A percentile compares a stretch with the other conserved stretches of the same genome.
phyloP scores from a whole-genome alignment of 1,140 invertebrate species.

The Macrotrachela quadricornifera region DNA sequence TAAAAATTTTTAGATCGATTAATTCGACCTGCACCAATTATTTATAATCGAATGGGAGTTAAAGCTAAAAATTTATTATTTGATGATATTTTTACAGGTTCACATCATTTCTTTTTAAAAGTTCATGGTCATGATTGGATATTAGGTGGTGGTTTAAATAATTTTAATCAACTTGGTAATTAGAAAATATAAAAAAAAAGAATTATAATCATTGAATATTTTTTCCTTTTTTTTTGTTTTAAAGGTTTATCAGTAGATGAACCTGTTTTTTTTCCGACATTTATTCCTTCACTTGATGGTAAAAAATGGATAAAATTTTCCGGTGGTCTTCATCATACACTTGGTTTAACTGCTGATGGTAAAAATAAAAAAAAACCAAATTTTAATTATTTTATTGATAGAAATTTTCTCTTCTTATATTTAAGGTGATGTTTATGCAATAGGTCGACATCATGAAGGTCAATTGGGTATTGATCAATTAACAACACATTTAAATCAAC shows the following conservation, averaged over 20 bases:
- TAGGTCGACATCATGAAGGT: constrained; percentile 70
- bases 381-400: too few relatives aligned
- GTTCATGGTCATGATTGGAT: constrained; percentile 43
- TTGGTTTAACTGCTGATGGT: constrained; percentile 41
- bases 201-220: neutral
- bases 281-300: neutral
- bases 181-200: constrained; percentile 4
- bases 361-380: too few relatives aligned
- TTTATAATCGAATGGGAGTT: too few relatives aligned
- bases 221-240: too few relatives aligned
- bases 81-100: constrained; percentile 54
- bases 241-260: too few relatives aligned
- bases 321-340: constrained; percentile 52
- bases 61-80: constrained; percentile 18
- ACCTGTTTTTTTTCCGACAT: neutral
- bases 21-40: too few relatives aligned
- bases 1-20: too few relatives aligned
- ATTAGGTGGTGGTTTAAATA: constrained; percentile 72
- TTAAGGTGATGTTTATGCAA: constrained; percentile 36
- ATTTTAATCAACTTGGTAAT: constrained; percentile 69
- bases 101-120: constrained; percentile 51
- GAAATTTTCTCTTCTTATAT: too few relatives aligned
- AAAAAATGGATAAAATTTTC: neutral
- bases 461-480: constrained; percentile 54
- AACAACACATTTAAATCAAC: constrained; percentile 29